Evolutionary conservation across 2,113 vertebrate genomes (phyloP), one percentile per base, ranked within the genome.

Genomic region (Crotalus tigris): DNA sequence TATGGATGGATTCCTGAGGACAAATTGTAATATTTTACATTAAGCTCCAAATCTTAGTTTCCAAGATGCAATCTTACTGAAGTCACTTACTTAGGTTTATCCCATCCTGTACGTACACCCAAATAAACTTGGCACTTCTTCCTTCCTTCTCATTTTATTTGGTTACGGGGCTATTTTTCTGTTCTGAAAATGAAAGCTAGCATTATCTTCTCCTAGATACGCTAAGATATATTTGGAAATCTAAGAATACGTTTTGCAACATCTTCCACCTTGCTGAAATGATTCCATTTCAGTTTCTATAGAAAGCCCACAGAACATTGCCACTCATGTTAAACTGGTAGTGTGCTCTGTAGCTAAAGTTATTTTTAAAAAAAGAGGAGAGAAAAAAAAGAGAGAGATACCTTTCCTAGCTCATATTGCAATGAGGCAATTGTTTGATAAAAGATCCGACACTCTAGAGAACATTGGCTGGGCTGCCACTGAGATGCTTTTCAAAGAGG

Each of bases 401-500:
- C 90, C 94, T 95, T 95, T 96, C 92, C 91, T 87, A 96, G 94
- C 39, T 95, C 95, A 96, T 94, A 94, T 94, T 96, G 94, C 94
- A 94, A 90, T 88, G 93, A 97, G 90, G 91, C 92, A 91, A 93
- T 91, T 89, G 33, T 89, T 96, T 95, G 94, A 92, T 96, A 96
- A 96, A 96, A 96, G 92, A 95, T 91, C 96, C 89, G 93, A 96
- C 95, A 96, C 95, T 95, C 92, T 57, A 89, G 92, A 96, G 96
- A 97, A 96, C 95, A 94, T 95, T 95, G 97, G 94, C 96, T 96
- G 95, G 94, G 95, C 97, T 95, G 96, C 96, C 95, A 64, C 90
- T 53, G 94, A 95, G 97, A 96, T 95, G 96, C 97, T 97, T 97
- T 97, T 97, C 97, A 97, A 97, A 96, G 93, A 97, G 96, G 97